A percentile compares a stretch with the other conserved stretches of the same genome.
phyloP scores from a whole-genome alignment of 2,888 invertebrate genomes.

The Rhorus exstirpatorius region DNA sequence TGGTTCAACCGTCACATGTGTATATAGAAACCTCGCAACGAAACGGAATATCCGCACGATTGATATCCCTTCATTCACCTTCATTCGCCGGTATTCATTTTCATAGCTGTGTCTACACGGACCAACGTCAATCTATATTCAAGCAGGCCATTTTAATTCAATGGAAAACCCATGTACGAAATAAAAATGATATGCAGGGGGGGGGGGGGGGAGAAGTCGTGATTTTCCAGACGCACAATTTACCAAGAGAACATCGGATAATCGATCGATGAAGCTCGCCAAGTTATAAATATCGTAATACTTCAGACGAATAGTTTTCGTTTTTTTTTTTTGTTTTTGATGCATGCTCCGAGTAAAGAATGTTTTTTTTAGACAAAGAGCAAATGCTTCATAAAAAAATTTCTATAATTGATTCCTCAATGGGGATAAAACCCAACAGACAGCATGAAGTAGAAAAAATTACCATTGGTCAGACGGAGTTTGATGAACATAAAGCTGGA shows the following conservation, averaged over 20 bases:
- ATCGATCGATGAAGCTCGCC: neutral
- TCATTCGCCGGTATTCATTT: slow-evolving; percentile 9
- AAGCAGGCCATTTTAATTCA: neutral
- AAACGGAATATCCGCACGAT: slow-evolving; percentile 12
- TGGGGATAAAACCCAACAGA: too few species aligned
- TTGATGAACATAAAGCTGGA: too few species aligned
- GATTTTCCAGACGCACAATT: slow-evolving; percentile 2
- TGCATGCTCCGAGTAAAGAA: too few species aligned
- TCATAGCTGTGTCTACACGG: neutral
- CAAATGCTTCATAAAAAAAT: too few species aligned
- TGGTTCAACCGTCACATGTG: neutral
- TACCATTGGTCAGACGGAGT: too few species aligned
- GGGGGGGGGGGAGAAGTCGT: neutral
- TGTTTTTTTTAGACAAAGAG: too few species aligned
- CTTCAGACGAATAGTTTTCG: too few species aligned
- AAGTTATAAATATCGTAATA: slow-evolving; percentile 28
- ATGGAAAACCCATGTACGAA: neutral
- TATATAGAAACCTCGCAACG: neutral
- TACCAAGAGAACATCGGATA: neutral
- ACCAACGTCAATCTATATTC: neutral
- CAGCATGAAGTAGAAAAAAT: too few species aligned
- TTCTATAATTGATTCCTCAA: too few species aligned
- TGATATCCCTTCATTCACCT: neutral
- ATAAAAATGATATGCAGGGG: too few species aligned
- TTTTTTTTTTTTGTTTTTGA: too few species aligned